Evolutionary conservation across 2,113 vertebrate species (phyloP).

Genomic region (Oncorhynchus mykiss): DNA sequence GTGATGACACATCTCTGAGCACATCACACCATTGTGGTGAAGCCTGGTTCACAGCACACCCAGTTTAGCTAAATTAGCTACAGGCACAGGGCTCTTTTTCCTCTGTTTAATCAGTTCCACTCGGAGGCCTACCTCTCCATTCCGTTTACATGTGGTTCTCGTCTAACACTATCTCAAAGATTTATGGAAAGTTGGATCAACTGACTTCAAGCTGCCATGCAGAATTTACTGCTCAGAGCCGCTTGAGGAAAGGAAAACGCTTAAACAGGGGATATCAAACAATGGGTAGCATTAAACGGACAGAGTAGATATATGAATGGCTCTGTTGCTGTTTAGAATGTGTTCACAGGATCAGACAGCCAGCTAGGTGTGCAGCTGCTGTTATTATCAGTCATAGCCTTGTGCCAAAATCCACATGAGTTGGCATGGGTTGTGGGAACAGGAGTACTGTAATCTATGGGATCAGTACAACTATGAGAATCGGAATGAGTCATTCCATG

Average conservation of each 20-base stretch:
- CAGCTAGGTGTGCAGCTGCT: conserved; percentile 9
- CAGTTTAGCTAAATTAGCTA: conserved; percentile 52
- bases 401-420: too few species aligned
- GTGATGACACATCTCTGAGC: conserved; percentile 33
- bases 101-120: conserved; percentile 28
- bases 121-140: conserved; percentile 8
- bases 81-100: conserved; percentile 31
- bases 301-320: too few species aligned
- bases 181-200: conserved; percentile 76
- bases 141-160: conserved; percentile 70
- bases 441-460: not conserved
- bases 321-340: too few species aligned
- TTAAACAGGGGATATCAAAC: conserved; percentile 56
- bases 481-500: not conserved
- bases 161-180: conserved; percentile 66
- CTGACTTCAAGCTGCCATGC: conserved; percentile 64
- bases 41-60: too few species aligned
- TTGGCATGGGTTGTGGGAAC: not conserved
- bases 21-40: not conserved
- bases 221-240: conserved; percentile 57
- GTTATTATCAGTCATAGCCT: not conserved
- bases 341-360: not conserved
- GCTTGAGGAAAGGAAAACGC: conserved; percentile 37
- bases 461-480: not conserved
- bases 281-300: conserved; percentile 40